Evolutionary conservation across 2,113 vertebrate species (phyloP).

Genomic region (Apaloderma vittatum): DNA sequence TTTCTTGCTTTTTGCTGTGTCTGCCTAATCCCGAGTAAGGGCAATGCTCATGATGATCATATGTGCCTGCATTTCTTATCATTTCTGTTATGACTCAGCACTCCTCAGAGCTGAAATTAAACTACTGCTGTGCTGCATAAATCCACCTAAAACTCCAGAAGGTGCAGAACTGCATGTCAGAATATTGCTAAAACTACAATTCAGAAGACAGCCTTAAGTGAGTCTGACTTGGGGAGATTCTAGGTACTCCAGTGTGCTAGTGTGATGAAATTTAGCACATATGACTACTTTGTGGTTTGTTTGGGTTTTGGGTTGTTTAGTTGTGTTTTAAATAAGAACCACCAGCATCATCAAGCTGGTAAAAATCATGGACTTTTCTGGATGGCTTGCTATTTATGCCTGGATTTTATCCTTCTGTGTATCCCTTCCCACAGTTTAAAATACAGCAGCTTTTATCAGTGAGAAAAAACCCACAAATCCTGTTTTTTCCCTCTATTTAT

Average conservation of each 20-base stretch:
- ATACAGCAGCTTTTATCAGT: background rate
- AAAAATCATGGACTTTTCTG: background rate
- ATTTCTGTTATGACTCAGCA: conserved; percentile 3
- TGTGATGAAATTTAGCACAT: background rate
- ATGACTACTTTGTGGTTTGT: background rate
- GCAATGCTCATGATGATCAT: background rate
- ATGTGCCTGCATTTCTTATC: background rate
- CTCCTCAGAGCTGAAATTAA: background rate
- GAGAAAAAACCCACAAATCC: background rate
- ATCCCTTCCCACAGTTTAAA: background rate
- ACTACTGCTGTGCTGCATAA: background rate
- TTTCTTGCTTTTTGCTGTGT: background rate
- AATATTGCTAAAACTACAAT: background rate
- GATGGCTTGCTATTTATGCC: background rate
- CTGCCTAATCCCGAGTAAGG: background rate
- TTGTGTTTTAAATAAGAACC: background rate
- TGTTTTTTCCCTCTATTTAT: background rate
- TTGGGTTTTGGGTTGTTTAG: background rate
- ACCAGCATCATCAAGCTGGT: background rate
- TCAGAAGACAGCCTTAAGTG: background rate
- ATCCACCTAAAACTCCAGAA: background rate
- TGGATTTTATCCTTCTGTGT: background rate
- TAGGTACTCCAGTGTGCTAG: background rate
- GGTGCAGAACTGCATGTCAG: background rate
- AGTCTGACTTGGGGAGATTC: background rate